Evolutionary conservation across 2,113 vertebrate species (phyloP).

Genomic region (Aegithalos caudatus): DNA sequence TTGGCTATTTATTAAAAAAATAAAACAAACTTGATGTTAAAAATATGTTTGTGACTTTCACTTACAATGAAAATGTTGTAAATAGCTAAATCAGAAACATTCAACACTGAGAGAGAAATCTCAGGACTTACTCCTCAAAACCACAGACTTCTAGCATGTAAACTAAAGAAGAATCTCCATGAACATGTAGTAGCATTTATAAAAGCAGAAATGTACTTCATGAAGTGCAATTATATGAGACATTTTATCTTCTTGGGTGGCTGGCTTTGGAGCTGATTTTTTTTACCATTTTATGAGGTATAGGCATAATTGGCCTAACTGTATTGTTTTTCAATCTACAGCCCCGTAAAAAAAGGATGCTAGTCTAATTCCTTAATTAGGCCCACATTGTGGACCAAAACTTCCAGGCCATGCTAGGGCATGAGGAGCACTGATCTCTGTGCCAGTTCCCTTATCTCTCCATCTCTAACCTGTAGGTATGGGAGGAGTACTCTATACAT

Average conservation of each 20-base stretch:
- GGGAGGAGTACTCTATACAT: background rate
- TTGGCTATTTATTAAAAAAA: background rate
- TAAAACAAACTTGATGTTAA: background rate
- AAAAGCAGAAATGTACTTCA: slow-evolving; percentile 7
- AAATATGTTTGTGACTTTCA: background rate
- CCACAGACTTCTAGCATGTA: background rate
- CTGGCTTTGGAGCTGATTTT: background rate
- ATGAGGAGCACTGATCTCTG: slow-evolving; percentile 7
- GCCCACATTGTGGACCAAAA: background rate
- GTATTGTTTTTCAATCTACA: background rate
- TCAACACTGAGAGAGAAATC: background rate
- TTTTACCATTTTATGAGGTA: background rate
- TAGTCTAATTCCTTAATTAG: slow-evolving; percentile 32
- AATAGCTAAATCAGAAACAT: slow-evolving; percentile 11
- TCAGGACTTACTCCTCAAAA: background rate
- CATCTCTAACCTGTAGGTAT: background rate
- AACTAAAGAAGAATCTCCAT: background rate
- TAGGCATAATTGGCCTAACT: slow-evolving; percentile 29
- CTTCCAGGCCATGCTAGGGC: background rate
- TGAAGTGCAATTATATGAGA: slow-evolving; percentile 30
- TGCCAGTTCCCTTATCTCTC: background rate
- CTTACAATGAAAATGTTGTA: background rate
- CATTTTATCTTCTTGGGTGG: slow-evolving; percentile 53
- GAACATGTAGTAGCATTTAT: slow-evolving; percentile 13
- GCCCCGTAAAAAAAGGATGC: background rate